Evolutionary conservation across 2,888 invertebrate genomes (phyloP).

Genomic region (Dasysyrphus albostriatus): DNA sequence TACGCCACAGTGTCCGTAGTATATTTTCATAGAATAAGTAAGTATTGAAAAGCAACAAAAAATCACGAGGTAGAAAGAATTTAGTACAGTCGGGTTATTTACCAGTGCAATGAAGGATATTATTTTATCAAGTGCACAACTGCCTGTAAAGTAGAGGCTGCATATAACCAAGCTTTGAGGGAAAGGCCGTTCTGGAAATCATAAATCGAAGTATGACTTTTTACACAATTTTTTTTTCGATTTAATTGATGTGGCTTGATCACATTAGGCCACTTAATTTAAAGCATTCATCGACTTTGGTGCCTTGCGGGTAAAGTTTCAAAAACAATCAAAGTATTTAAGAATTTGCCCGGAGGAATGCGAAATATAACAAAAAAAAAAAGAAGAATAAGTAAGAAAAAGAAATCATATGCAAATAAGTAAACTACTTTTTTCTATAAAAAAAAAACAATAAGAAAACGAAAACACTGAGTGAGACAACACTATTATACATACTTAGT

Average conservation of each 20-base stretch:
- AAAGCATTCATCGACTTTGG: neutral
- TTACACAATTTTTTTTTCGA: neutral
- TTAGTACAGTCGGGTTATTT: neutral
- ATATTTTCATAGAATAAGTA: neutral
- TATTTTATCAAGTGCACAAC: neutral
- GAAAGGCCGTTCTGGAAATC: neutral
- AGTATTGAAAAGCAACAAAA: neutral
- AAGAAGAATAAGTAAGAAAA: slow-evolving; percentile 6
- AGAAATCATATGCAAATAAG: slow-evolving; percentile 22
- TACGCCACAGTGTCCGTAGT: neutral
- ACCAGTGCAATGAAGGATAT: neutral
- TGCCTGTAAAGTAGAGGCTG: neutral
- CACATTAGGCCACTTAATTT: neutral
- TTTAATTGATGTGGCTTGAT: neutral
- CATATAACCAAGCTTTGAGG: too few species aligned
- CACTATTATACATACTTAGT: neutral
- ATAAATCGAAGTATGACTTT: neutral
- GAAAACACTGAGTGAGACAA: slow-evolving; percentile 35
- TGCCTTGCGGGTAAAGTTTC: neutral
- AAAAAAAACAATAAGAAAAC: slow-evolving; percentile 14
- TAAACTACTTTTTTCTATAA: neutral
- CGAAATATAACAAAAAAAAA: slow-evolving; percentile 63
- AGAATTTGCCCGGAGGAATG: slow-evolving; percentile 78
- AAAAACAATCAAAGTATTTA: neutral
- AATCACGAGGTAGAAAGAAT: neutral